Evolutionary conservation across 2,797 vertebrate species (phyloP).

Genomic region (Halcyon leucocephala): DNA sequence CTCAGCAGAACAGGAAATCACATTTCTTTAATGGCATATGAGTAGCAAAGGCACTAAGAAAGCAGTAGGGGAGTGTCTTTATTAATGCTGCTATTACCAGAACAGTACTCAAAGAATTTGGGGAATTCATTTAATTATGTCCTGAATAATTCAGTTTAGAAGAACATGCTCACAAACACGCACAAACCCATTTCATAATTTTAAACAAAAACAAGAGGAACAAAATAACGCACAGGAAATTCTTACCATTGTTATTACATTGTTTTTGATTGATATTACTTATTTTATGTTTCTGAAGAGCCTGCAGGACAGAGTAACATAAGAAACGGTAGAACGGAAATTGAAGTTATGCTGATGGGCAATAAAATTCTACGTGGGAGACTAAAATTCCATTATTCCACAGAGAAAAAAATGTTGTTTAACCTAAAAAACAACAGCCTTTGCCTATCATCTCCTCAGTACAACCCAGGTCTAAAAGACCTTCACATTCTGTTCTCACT

Average conservation of each 20-base stretch:
- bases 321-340: conserved; percentile 48
- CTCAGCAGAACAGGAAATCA: background rate
- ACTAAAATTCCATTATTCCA: conserved; percentile 26
- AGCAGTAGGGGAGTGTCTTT: background rate
- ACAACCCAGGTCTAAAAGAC: background rate
- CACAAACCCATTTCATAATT: background rate
- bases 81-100: background rate
- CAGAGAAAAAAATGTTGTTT: background rate
- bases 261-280: background rate
- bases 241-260: conserved; percentile 34
- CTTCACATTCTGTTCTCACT: background rate
- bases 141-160: background rate
- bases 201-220: background rate
- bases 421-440: background rate
- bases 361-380: conserved; percentile 29
- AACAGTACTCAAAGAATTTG: background rate
- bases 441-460: background rate
- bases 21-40: background rate
- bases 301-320: background rate
- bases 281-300: conserved; percentile 14
- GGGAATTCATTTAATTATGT: conserved; percentile 14
- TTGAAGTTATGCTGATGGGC: conserved; percentile 28
- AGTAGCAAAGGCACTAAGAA: background rate
- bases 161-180: background rate
- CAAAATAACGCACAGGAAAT: conserved; percentile 30